These are phyloP conservation scores for Nymphalis io DNA, from an alignment of 1,140 invertebrate species.

Conservation along the genomic window DNA sequence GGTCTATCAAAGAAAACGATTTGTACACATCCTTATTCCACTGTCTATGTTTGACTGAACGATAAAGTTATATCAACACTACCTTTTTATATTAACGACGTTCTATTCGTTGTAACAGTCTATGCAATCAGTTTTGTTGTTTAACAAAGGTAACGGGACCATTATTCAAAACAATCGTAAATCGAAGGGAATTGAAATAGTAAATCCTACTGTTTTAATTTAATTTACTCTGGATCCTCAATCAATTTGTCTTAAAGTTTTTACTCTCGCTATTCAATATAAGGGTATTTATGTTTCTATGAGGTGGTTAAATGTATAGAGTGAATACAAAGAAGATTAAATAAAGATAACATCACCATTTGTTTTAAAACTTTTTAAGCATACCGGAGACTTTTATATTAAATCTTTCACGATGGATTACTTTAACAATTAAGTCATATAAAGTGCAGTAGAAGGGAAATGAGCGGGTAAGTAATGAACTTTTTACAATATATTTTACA, in stretches of 20 bases:
- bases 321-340: neutral
- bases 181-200: neutral
- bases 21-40: slow-evolving; percentile 61
- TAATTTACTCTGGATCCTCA: too few species aligned
- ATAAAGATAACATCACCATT: neutral
- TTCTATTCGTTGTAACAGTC: slow-evolving; percentile 21
- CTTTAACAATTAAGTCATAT: slow-evolving; percentile 16
- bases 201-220: neutral
- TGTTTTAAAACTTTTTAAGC: neutral
- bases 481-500: slow-evolving; percentile 56
- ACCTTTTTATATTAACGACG: slow-evolving; percentile 1
- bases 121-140: slow-evolving; percentile 24
- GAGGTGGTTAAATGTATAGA: neutral
- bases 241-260: too few species aligned
- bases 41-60: slow-evolving; percentile 52
- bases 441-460: slow-evolving; percentile 34
- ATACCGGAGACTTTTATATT: slow-evolving; percentile 1
- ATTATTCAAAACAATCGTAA: neutral
- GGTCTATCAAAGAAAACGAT: slow-evolving; percentile 70
- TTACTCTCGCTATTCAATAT: too few species aligned
- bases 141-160: slow-evolving; percentile 6
- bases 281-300: too few species aligned
- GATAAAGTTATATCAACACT: slow-evolving; percentile 49
- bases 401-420: slow-evolving; percentile 10
- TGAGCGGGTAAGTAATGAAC: slow-evolving; percentile 41